Evolutionary conservation across 2,797 vertebrate species (phyloP).

Genomic region (Podarcis siculus): DNA sequence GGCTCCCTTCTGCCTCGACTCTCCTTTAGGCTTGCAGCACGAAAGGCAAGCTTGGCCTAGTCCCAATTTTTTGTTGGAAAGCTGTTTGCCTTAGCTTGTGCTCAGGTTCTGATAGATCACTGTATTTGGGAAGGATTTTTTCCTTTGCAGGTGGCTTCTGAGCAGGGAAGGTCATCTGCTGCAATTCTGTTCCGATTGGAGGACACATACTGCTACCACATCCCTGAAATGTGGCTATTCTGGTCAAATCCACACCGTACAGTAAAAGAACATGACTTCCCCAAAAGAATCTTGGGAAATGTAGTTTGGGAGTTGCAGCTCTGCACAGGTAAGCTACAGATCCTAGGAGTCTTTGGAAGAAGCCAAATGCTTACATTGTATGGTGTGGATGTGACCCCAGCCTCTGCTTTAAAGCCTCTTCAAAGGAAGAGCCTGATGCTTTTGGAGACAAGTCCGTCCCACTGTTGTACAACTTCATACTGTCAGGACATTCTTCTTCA

Average conservation of each 20-base stretch:
- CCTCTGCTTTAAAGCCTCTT: too few species aligned
- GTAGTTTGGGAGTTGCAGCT: too few species aligned
- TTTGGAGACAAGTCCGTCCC: neutral
- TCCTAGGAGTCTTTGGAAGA: too few species aligned
- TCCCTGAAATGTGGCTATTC: neutral
- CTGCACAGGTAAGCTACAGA: too few species aligned
- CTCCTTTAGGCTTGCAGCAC: neutral
- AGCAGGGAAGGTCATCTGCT: neutral
- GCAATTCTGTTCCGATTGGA: neutral
- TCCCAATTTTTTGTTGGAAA: neutral
- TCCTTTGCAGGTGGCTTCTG: neutral
- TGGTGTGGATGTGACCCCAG: too few species aligned
- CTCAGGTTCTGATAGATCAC: fast-evolving
- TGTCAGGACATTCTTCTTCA: neutral
- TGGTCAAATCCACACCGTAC: too few species aligned
- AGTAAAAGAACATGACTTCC: too few species aligned
- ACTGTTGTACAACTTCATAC: neutral
- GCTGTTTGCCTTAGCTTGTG: neutral
- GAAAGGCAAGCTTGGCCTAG: neutral
- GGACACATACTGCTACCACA: neutral
- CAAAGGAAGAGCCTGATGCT: too few species aligned
- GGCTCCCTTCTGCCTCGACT: neutral
- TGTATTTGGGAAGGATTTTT: neutral
- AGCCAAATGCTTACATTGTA: too few species aligned
- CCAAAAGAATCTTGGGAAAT: too few species aligned